phyloP scores from a whole-genome alignment of 2,888 invertebrate genomes.

The Caenorhabditis angaria region DNA sequence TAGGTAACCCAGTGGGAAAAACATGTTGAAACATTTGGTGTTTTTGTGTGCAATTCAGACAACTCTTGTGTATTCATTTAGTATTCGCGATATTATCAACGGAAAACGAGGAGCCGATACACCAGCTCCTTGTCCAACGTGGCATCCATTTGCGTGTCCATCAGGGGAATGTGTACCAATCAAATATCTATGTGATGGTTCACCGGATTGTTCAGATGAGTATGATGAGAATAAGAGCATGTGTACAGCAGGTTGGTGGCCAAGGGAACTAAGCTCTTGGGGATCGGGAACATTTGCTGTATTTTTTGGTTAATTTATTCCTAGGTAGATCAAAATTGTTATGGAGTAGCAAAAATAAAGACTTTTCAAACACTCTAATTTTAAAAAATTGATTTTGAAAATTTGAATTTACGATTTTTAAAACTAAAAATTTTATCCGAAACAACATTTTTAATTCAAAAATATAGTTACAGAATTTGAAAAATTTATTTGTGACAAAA shows the following conservation, averaged over 20 bases:
- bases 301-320: conserved; percentile 11
- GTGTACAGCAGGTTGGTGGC: conserved; percentile 95
- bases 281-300: conserved; percentile 71
- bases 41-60: conserved; percentile 37
- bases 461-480: too few relatives aligned
- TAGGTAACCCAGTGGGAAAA: conserved; percentile 41
- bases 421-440: too few relatives aligned
- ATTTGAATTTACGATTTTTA: not conserved
- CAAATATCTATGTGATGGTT: conserved; percentile 92
- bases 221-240: conserved; percentile 93
- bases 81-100: conserved; percentile 57
- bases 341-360: too few relatives aligned
- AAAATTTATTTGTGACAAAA: too few relatives aligned
- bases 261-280: too few relatives aligned
- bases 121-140: conserved; percentile 81
- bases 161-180: conserved; percentile 90
- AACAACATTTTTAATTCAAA: too few relatives aligned
- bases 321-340: too few relatives aligned
- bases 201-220: conserved; percentile 88
- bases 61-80: conserved; percentile 38
- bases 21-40: conserved; percentile 41
- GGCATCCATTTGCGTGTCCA: conserved; percentile 95
- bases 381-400: too few relatives aligned
- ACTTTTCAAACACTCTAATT: conserved; percentile 11
- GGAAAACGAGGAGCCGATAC: conserved; percentile 49